phyloP scores from a whole-genome alignment of 2,113 vertebrate genomes.

The Ahaetulla prasina region DNA sequence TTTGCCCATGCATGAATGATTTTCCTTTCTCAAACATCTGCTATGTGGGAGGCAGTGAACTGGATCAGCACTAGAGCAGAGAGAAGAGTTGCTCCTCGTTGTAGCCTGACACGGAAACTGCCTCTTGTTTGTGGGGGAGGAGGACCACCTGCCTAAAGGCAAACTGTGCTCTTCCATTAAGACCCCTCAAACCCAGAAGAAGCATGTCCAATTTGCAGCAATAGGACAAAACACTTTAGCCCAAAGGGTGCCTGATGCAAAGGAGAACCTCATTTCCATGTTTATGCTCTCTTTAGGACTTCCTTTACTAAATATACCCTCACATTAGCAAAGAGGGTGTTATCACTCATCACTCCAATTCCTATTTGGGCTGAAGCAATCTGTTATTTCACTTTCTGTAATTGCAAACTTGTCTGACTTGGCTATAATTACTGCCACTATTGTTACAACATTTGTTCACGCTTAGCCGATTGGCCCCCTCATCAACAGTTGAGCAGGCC shows the following conservation, averaged over 20 bases:
- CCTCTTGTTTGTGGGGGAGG: not conserved
- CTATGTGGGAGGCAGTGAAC: not conserved
- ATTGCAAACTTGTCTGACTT: not conserved
- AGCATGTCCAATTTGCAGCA: not conserved
- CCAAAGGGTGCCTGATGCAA: not conserved
- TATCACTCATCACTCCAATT: not conserved
- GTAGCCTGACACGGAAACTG: not conserved
- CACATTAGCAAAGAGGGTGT: not conserved
- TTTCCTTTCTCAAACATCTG: not conserved
- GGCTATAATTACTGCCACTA: not conserved
- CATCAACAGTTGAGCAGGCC: not conserved
- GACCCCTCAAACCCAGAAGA: not conserved
- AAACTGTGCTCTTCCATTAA: not conserved
- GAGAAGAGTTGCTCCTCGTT: not conserved
- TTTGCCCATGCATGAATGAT: not conserved
- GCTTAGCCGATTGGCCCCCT: accelerated
- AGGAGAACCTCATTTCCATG: not conserved
- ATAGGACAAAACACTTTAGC: not conserved
- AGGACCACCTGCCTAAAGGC: not conserved
- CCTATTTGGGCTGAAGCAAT: not conserved
- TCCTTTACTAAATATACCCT: not conserved
- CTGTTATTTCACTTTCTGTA: accelerated
- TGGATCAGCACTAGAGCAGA: not conserved
- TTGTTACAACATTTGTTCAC: not conserved
- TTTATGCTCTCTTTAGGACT: not conserved